Percentiles rank a stretch among this genome's conserved stretches.
phyloP scores from a whole-genome alignment of 92 coral and sea anemone genomes.

The Umimayanthus kanabou region DNA sequence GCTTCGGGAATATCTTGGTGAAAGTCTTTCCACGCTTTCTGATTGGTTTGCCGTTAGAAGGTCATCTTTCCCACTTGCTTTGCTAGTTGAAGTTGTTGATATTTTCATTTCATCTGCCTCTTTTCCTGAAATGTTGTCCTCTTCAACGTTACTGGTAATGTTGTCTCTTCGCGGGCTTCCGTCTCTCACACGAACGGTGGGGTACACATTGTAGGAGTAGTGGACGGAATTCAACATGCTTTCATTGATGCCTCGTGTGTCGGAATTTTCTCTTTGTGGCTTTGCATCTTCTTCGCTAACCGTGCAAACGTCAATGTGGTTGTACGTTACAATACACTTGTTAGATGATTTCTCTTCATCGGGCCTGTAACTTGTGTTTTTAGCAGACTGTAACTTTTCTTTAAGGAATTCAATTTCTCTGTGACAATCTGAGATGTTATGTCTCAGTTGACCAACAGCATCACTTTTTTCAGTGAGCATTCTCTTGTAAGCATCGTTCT shows the following conservation, averaged over 20 bases:
- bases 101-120: not conserved
- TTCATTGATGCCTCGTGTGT: not conserved
- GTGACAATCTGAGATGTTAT: conserved; percentile 31
- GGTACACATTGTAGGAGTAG: conserved; percentile 9
- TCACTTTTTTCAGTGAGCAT: conserved; percentile 13
- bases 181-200: not conserved
- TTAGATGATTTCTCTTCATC: not conserved
- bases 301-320: not conserved
- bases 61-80: not conserved
- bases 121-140: not conserved
- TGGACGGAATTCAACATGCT: not conserved
- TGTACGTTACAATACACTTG: not conserved
- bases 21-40: not conserved
- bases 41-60: not conserved
- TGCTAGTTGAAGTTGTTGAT: not conserved
- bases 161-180: not conserved
- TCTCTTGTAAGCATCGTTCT: conserved; percentile 23
- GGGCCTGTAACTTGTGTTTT: not conserved
- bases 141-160: not conserved
- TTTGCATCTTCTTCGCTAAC: not conserved
- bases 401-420: conserved; percentile 23
- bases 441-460: not conserved
- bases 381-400: conserved; percentile 18
- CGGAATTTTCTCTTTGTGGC: not conserved
- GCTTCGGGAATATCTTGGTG: not conserved